These are phyloP conservation scores for Cheracebus regulus DNA, from an alignment of 2,797 vertebrate species.

Conservation along the genomic window DNA sequence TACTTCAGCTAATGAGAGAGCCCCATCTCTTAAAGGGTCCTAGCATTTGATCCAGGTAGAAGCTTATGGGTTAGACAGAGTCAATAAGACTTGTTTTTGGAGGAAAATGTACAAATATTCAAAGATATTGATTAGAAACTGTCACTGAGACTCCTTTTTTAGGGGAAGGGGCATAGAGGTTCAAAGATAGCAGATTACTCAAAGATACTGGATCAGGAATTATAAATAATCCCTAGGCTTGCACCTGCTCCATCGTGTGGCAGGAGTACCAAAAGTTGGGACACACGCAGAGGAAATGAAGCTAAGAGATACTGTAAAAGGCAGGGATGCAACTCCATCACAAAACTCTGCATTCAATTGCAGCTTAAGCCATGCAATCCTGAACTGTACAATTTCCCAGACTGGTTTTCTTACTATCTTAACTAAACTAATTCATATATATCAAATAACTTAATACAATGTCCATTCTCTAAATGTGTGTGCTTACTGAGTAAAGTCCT, in stretches of 20 bases:
- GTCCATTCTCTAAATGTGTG: background rate
- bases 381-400: background rate
- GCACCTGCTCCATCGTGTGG: background rate
- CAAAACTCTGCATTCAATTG: background rate
- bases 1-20: background rate
- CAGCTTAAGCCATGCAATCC: background rate
- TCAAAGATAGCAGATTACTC: background rate
- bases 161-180: background rate
- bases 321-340: background rate
- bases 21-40: background rate
- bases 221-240: background rate
- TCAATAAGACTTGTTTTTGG: background rate
- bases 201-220: background rate
- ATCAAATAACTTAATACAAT: background rate
- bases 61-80: background rate
- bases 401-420: background rate
- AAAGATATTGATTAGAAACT: background rate
- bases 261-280: background rate
- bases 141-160: background rate
- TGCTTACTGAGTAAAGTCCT: background rate
- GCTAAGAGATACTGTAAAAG: background rate
- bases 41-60: background rate
- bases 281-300: background rate
- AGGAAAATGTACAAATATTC: background rate
- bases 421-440: too few relatives aligned